phyloP scores from a whole-genome alignment of 2,113 vertebrate species.

The Motacilla tschutschensis region DNA sequence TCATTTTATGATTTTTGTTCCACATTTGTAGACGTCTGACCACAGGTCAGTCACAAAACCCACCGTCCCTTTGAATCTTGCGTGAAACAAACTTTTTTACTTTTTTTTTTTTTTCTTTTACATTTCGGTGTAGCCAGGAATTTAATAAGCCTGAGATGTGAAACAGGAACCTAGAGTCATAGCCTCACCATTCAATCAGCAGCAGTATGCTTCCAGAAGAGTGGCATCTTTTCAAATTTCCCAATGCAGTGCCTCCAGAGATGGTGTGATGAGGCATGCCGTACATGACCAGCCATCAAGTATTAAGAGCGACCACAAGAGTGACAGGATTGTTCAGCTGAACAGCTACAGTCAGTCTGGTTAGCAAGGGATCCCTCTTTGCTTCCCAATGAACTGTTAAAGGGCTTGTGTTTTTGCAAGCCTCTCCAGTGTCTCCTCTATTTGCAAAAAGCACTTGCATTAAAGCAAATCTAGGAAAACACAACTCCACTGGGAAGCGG shows the following conservation, averaged over 20 bases:
- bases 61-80: neutral
- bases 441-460: constrained; percentile 18
- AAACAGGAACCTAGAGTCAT: neutral
- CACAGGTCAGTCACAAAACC: neutral
- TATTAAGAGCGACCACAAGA: neutral
- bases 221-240: neutral
- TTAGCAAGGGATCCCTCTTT: constrained; percentile 25
- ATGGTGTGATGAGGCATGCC: constrained; percentile 3
- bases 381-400: neutral
- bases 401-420: neutral
- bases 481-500: neutral
- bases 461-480: constrained; percentile 27
- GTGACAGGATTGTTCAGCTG: constrained; percentile 3
- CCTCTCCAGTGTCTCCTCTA: neutral
- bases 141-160: neutral
- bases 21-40: neutral
- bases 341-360: neutral
- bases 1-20: neutral
- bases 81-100: rapidly evolving
- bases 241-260: neutral
- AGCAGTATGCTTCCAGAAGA: neutral
- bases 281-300: constrained; percentile 2
- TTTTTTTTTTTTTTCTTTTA: neutral
- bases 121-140: rapidly evolving
- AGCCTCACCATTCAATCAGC: neutral